Conservation (phyloP, 1,140 invertebrate species). For the Bradynema listronoti region DNA sequence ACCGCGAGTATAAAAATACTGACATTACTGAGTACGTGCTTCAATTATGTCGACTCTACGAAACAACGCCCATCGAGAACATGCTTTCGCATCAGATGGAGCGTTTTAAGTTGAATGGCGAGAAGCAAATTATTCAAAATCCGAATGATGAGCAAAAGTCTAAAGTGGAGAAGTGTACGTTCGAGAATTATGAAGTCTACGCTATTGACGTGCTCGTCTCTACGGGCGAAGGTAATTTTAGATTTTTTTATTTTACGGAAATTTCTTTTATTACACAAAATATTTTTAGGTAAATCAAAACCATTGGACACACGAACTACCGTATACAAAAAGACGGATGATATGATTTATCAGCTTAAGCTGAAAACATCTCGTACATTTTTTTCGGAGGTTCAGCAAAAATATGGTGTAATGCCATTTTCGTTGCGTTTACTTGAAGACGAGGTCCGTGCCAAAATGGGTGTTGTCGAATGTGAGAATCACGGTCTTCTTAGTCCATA, state of each 20-base stretch:
- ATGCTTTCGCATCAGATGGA: conserved; percentile 87
- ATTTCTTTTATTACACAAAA: neutral
- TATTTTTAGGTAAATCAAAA: conserved; percentile 65
- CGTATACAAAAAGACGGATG: conserved; percentile 96
- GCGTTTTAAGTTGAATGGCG: conserved; percentile 84
- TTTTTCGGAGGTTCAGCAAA: conserved; percentile 81
- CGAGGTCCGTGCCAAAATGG: conserved; percentile 92
- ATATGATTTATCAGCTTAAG: conserved; percentile 84
- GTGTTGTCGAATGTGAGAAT: conserved; percentile 92
- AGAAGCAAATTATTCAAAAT: conserved; percentile 97
- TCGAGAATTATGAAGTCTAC: conserved; percentile 95
- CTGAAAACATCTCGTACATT: conserved; percentile 90
- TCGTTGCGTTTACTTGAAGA: conserved; percentile 76
- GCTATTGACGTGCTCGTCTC: conserved; percentile 94
- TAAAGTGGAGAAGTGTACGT: conserved; percentile 91
- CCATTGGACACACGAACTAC: conserved; percentile 89
- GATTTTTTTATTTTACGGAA: conserved; percentile 7
- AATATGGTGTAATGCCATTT: conserved; percentile 81
- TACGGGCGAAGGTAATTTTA: conserved; percentile 72
- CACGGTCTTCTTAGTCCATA: conserved; percentile 96
- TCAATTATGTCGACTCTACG: conserved; percentile 70
- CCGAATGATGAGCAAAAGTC: conserved; percentile 89
- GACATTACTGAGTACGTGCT: conserved; percentile 67
- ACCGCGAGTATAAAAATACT: conserved; percentile 68
- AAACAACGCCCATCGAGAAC: conserved; percentile 92